Evolutionary conservation across 92 coral and sea anemone species (phyloP), one percentile per base, ranked within the genome.

Genomic region (Isaurus tuberculatus): DNA sequence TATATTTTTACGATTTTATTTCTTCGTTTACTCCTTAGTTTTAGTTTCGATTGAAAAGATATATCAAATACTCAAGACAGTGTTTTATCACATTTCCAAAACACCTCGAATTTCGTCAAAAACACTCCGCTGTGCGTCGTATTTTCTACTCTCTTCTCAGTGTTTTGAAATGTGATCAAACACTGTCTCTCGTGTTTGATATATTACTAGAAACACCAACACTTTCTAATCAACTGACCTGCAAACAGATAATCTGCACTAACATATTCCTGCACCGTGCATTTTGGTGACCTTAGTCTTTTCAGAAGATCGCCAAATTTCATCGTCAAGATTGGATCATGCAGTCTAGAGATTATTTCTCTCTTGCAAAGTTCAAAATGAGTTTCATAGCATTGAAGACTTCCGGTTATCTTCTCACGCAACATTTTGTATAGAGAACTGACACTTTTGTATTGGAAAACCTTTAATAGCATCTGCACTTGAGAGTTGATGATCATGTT

Each of bases 361-460:
- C 97, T 83, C 84, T 89, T 94, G 86, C 98, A 95, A 43, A 95
- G 87, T 86, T 90, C 94, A 68, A 94, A 95, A 83, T 95, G 98
- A 65, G 90, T 92, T 31, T 85, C 89, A 42, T 90, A 95, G 65
- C 91, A 88, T 79, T 94, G 97, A 23, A 95, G 90, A 57, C 92
- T 93, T 57, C 96, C 94, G 29, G 97, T 90, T 23, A 95, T 95
- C 61, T 89, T 94, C 80, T 95, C 98, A 30, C 98, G 84, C n/a
- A 95, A 84, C 98, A 95, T 95, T 86, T 95, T 95, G 92, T 95
- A 95, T 80, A 95, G 69, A 0, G 98, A 95, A 60, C 98, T 95
- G 63, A 95, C 98, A 67, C 98, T 95, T 46, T 95, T 95, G 91
- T 95, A 95, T 48, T 95, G 98, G 70, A 95, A 95, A 2, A 94